phyloP scores from a whole-genome alignment of 2,888 invertebrate species.

The Emmelina monodactyla region DNA sequence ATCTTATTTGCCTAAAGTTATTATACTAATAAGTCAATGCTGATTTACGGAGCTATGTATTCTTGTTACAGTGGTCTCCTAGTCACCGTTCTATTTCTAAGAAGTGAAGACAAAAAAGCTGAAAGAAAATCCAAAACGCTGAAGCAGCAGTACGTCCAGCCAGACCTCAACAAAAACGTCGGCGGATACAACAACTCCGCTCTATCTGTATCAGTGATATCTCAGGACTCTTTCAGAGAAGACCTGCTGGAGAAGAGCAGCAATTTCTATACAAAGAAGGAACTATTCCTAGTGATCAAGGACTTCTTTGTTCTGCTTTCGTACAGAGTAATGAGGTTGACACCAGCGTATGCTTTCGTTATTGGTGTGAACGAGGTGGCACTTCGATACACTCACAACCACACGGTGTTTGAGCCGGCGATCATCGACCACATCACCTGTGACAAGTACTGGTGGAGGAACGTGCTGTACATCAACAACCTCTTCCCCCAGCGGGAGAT shows the following conservation, averaged over 20 bases:
- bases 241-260: conserved; percentile 44
- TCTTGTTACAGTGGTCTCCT: conserved; percentile 70
- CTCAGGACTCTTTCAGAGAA: conserved; percentile 52
- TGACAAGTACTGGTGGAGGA: conserved; percentile 83
- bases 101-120: conserved; percentile 65
- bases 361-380: conserved; percentile 78
- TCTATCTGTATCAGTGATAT: conserved; percentile 48
- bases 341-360: conserved; percentile 83
- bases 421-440: conserved; percentile 77
- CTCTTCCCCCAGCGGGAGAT: conserved; percentile 77
- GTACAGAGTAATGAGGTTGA: conserved; percentile 73
- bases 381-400: conserved; percentile 73
- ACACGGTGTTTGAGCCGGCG: conserved; percentile 77
- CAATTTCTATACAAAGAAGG: conserved; percentile 36
- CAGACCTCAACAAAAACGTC: conserved; percentile 48
- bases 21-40: too few relatives aligned
- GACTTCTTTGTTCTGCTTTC: conserved; percentile 57
- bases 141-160: conserved; percentile 24
- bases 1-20: too few relatives aligned
- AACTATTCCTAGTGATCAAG: conserved; percentile 41
- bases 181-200: conserved; percentile 53
- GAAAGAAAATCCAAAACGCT: conserved; percentile 25
- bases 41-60: too few relatives aligned
- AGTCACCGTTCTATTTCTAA: conserved; percentile 75
- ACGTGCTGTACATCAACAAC: conserved; percentile 83